A percentile compares a stretch with the other conserved stretches of the same genome.
These are phyloP conservation scores for Archips xylosteana DNA, from an alignment of 2,888 invertebrate species.

Conservation along the genomic window DNA sequence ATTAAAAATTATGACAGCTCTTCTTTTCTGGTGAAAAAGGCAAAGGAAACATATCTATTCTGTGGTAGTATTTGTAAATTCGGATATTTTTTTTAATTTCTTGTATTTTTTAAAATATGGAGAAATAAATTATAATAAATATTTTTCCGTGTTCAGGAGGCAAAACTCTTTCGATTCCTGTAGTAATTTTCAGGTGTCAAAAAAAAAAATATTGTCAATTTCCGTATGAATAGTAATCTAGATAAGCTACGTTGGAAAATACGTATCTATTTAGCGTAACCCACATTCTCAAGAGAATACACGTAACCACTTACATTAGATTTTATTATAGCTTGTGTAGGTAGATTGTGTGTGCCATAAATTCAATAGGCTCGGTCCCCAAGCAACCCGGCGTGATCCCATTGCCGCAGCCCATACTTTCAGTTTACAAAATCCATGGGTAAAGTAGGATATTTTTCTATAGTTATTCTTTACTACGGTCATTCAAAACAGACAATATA, in stretches of 20 bases:
- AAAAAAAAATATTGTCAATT: too few relatives aligned
- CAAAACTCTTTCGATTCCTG: too few relatives aligned
- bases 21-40: too few relatives aligned
- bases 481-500: conserved; percentile 56
- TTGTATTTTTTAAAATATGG: too few relatives aligned
- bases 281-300: not conserved
- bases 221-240: not conserved
- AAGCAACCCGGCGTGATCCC: not conserved
- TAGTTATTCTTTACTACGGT: conserved; percentile 44
- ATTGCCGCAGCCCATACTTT: conserved; percentile 11
- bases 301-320: conserved; percentile 11
- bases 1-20: too few relatives aligned
- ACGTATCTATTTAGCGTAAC: conserved; percentile 5
- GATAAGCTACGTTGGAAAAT: not conserved
- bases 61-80: too few relatives aligned
- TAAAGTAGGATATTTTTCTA: conserved; percentile 27
- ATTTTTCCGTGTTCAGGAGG: too few relatives aligned
- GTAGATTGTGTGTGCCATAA: conserved; percentile 12
- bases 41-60: too few relatives aligned
- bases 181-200: too few relatives aligned
- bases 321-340: conserved; percentile 3
- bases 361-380: conserved; percentile 13
- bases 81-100: too few relatives aligned
- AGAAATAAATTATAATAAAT: too few relatives aligned
- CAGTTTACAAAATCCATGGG: conserved; percentile 19